Evolutionary conservation across 1,140 invertebrate genomes (phyloP).

Genomic region (Anadara kagoshimensis): DNA sequence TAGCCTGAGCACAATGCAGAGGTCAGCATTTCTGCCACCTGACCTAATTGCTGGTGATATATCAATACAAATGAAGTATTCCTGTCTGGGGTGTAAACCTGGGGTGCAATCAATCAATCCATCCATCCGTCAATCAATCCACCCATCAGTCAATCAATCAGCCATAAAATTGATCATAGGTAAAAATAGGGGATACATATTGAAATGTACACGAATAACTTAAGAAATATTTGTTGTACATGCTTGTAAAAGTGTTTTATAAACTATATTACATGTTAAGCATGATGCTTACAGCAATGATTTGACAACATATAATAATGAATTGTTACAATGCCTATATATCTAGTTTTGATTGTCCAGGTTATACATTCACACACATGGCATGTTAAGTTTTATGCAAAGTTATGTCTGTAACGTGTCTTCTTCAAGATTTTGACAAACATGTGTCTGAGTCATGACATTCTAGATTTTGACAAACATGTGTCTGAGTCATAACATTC

Average conservation of each 20-base stretch:
- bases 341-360: no score
- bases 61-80: not conserved
- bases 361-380: no score
- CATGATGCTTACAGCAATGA: not conserved
- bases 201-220: not conserved
- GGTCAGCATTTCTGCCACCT: not conserved
- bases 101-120: not conserved
- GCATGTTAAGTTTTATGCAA: no score
- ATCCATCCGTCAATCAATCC: not conserved
- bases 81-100: not conserved
- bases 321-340: no score
- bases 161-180: not conserved
- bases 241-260: not conserved
- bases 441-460: no score
- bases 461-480: no score
- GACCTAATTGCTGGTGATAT: not conserved
- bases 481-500: no score
- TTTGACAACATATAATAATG: no score
- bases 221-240: not conserved
- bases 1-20: not conserved
- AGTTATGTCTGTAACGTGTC: no score
- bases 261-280: not conserved
- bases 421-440: no score
- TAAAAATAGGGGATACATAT: not conserved
- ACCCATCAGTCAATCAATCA: not conserved